Percentiles rank a stretch among this genome's conserved stretches.
Evolutionary conservation across 2,888 invertebrate species (phyloP).

Genomic region (Quadroppia sp.): DNA sequence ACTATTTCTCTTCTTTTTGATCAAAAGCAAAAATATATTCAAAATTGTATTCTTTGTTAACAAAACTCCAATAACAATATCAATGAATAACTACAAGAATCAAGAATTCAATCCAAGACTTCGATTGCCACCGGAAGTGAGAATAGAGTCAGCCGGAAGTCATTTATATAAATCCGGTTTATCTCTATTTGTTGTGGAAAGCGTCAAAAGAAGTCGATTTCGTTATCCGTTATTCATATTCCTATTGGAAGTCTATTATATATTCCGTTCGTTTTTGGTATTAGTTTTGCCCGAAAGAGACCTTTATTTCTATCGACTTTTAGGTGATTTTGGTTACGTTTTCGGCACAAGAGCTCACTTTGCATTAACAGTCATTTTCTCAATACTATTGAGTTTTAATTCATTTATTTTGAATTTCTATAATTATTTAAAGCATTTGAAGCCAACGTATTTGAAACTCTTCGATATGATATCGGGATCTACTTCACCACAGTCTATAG

Average conservation of each 20-base stretch:
- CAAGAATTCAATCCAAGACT: background rate
- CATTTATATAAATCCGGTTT: conserved; percentile 21
- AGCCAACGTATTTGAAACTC: background rate
- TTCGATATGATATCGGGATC: background rate
- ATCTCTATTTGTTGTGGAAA: background rate
- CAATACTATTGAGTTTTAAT: background rate
- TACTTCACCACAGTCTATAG: background rate
- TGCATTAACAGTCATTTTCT: background rate
- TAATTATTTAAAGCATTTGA: background rate
- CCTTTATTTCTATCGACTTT: background rate
- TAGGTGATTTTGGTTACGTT: conserved; percentile 13
- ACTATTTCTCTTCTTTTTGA: too few relatives aligned
- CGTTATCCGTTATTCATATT: conserved; percentile 8
- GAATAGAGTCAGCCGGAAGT: background rate
- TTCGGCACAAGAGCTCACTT: background rate
- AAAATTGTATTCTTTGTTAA: too few relatives aligned
- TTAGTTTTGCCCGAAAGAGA: background rate
- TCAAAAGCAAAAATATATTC: too few relatives aligned
- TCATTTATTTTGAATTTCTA: background rate
- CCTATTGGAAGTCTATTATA: background rate
- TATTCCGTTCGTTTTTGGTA: background rate
- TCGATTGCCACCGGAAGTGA: background rate
- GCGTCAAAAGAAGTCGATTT: background rate
- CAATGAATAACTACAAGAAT: too few relatives aligned
- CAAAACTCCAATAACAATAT: too few relatives aligned